A percentile compares a stretch with the other conserved stretches of the same genome.
Conservation (phyloP, 1,140 invertebrate genomes). For the Formica selysi region DNA sequence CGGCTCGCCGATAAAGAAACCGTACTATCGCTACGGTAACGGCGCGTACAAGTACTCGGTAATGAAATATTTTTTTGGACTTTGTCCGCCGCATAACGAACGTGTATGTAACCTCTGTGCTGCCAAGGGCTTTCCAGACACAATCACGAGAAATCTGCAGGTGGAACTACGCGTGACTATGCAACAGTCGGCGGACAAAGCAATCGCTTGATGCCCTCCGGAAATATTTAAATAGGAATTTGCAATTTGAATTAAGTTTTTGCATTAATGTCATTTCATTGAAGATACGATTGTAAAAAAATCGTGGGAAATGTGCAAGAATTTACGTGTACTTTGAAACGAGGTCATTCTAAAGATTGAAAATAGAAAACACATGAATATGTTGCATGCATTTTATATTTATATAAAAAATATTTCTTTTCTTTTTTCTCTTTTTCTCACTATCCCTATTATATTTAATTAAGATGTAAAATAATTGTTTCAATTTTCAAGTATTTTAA, state of each 20-base stretch:
- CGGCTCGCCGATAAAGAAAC: constrained; percentile 70
- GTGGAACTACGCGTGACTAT: constrained; percentile 59
- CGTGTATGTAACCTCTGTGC: constrained; percentile 1
- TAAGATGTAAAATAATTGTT: background rate
- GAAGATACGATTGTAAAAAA: constrained; percentile 43
- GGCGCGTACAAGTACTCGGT: constrained; percentile 55
- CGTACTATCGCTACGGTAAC: constrained; percentile 63
- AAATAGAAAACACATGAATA: background rate
- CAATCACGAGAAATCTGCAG: constrained; percentile 56
- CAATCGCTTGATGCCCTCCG: constrained; percentile 52
- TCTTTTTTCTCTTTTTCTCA: background rate
- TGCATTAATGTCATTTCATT: constrained; percentile 38
- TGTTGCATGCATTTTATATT: background rate
- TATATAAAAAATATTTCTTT: background rate
- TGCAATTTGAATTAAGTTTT: constrained; percentile 47
- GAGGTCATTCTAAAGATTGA: background rate
- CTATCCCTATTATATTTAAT: background rate
- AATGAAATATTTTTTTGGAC: constrained; percentile 59
- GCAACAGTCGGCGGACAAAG: constrained; percentile 55
- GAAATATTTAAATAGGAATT: constrained; percentile 61
- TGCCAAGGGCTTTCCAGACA: constrained; percentile 32
- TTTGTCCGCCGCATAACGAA: constrained; percentile 35
- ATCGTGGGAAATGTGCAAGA: background rate
- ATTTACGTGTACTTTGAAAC: constrained; percentile 7
- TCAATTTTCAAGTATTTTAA: background rate